A percentile compares a stretch with the other conserved stretches of the same genome.
Evolutionary conservation across 2,797 vertebrate genomes (phyloP).

Genomic region (Mastacembelus armatus): DNA sequence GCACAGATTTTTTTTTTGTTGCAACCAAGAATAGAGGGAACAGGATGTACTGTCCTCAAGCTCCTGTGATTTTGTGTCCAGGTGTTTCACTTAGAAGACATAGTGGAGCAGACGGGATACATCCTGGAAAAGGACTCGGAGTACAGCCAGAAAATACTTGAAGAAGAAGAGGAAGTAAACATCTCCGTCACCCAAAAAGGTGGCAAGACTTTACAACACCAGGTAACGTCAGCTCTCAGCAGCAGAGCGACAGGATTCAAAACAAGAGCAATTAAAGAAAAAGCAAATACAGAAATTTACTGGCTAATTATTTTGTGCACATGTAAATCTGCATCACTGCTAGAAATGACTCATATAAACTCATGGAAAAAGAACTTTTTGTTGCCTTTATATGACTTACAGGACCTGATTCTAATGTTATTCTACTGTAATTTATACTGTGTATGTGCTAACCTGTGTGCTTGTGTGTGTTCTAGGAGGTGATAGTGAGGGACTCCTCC

Average conservation of each 20-base stretch:
- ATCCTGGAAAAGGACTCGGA: constrained; percentile 95
- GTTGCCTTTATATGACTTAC: neutral
- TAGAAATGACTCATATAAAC: no score
- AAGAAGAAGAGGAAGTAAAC: constrained; percentile 94
- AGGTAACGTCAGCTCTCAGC: constrained; percentile 80
- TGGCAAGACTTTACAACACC: constrained; percentile 87
- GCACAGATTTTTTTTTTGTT: neutral
- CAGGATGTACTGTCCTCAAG: neutral
- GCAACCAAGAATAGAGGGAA: neutral
- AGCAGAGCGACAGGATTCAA: no score
- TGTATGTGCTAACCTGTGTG: neutral
- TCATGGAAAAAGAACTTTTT: neutral
- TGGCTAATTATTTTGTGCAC: no score
- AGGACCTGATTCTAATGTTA: no score
- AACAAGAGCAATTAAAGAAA: no score
- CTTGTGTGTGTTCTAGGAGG: constrained; percentile 82
- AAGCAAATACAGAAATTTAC: no score
- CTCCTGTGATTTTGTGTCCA: constrained; percentile 61
- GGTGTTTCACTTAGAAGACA: constrained; percentile 95
- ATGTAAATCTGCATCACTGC: no score
- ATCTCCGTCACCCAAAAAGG: constrained; percentile 89
- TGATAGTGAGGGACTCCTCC: constrained; percentile 81
- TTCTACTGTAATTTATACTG: neutral
- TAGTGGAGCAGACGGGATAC: constrained; percentile 93
- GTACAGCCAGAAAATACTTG: constrained; percentile 94